Conservation (phyloP, 2,113 vertebrate genomes). For the Patagioenas fasciata region DNA sequence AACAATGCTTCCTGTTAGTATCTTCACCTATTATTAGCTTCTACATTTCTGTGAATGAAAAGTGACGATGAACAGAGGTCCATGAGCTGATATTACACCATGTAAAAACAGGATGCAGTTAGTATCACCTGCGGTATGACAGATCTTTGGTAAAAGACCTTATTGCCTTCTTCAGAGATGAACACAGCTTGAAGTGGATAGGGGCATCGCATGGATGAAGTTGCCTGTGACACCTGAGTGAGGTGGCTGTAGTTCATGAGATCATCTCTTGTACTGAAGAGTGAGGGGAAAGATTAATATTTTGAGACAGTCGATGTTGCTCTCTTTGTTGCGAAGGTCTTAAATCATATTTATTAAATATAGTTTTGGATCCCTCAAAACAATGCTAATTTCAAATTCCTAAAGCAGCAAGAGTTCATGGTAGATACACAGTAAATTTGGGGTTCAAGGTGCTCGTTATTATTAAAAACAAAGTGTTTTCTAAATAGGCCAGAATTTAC, state of each 20-base stretch:
- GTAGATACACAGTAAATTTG: neutral
- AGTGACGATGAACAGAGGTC: neutral
- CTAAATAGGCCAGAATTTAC: neutral
- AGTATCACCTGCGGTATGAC: accelerated
- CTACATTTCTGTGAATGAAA: neutral
- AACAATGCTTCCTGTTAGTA: neutral
- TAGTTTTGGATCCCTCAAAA: neutral
- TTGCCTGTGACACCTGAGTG: neutral
- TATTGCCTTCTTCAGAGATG: neutral
- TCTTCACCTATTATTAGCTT: neutral
- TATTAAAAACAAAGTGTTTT: neutral
- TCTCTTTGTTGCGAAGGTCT: neutral
- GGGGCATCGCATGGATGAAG: neutral
- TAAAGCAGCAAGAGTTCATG: neutral
- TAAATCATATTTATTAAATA: neutral
- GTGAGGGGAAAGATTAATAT: neutral
- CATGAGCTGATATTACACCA: neutral
- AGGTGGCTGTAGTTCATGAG: neutral
- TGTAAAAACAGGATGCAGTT: neutral
- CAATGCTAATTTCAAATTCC: neutral
- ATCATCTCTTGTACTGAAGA: neutral
- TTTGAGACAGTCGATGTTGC: neutral
- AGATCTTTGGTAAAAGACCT: neutral
- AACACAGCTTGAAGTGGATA: neutral
- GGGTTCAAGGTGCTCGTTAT: neutral